Evolutionary conservation across 2,888 invertebrate species (phyloP).

Genomic region (Stenoptilia bipunctidactyla): DNA sequence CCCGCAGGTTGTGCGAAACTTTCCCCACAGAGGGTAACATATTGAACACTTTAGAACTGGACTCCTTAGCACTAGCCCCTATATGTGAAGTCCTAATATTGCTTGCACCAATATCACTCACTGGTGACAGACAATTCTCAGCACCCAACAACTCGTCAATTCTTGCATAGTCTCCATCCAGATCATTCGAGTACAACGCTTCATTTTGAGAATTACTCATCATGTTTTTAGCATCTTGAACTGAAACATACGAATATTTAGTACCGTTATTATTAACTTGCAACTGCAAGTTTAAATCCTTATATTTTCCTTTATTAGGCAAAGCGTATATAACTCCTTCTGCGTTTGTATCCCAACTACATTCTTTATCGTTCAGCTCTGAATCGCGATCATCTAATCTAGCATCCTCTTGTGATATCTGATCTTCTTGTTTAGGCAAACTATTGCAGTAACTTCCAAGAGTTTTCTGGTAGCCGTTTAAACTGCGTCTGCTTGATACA

Average conservation of each 20-base stretch:
- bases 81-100: slow-evolving; percentile 58
- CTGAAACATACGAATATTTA: slow-evolving; percentile 58
- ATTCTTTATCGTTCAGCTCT: slow-evolving; percentile 68
- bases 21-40: slow-evolving; percentile 57
- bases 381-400: slow-evolving; percentile 54
- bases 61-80: slow-evolving; percentile 28
- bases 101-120: slow-evolving; percentile 34
- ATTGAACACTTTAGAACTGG: slow-evolving; percentile 39
- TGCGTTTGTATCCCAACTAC: slow-evolving; percentile 69
- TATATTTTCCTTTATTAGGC: slow-evolving; percentile 64
- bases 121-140: slow-evolving; percentile 58
- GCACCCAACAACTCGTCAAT: slow-evolving; percentile 55
- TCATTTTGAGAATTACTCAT: slow-evolving; percentile 64
- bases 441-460: slow-evolving; percentile 46
- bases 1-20: slow-evolving; percentile 37
- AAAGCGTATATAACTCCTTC: slow-evolving; percentile 65
- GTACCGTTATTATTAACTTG: slow-evolving; percentile 65
- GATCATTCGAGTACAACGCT: slow-evolving; percentile 51
- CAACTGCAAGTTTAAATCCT: slow-evolving; percentile 55
- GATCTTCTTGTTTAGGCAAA: slow-evolving; percentile 30
- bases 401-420: slow-evolving; percentile 21
- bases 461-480: slow-evolving; percentile 58
- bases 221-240: slow-evolving; percentile 55
- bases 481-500: slow-evolving; percentile 55
- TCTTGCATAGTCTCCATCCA: slow-evolving; percentile 58